Evolutionary conservation across 2,888 invertebrate genomes (phyloP), one percentile per base, ranked within the genome.

Genomic region (Hypercompe scribonia): DNA sequence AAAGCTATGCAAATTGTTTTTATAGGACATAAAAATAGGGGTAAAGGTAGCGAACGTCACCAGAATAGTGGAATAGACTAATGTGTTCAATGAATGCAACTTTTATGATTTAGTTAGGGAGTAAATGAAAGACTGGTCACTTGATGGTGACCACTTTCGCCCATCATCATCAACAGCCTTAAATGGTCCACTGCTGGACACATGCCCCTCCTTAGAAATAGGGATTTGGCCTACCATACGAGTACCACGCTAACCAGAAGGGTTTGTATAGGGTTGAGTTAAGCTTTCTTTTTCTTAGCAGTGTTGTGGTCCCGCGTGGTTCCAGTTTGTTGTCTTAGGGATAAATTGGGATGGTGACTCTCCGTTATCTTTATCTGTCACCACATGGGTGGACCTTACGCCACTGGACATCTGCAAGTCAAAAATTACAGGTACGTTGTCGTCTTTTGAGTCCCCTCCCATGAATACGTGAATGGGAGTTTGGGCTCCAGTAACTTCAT

Each of bases 1-100:
- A 21, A 15, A 28, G 21, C 36, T 70, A 69, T 69, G 65, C 58
- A 73, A 42, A 70, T 69, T 65, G 33, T 61, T 66, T 73, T 73
- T 73, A 66, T 61, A 21, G 42, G 11, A 42, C n/a, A 50, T 18
- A 58, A 66, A 70, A 70, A 65, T 61, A 31, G 61, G 18, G 31
- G 50, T 24, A 46, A 21, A 34, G 18, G 58, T 39, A 42, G 18
- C 69, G 46, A 46, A 65, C 66, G 28, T 70, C 66, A 70, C 31
- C 42, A 39, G 24, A 34, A 42, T 63, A 31, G 65, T 65, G 33
- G 54, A 68, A 68, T 72, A 42, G 18, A 42, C 4, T 34, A 61
- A 46, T 46, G 61, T 39, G 18, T 8, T 39, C 58, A 8, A 31
- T 65, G 21, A 50, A n/a, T 36, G 24, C 31, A n/a, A n/a, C n/a